A percentile compares a stretch with the other conserved stretches of the same genome.
These are phyloP conservation scores for Dryococelus australis DNA, from an alignment of 2,888 invertebrate genomes.

Conservation along the genomic window DNA sequence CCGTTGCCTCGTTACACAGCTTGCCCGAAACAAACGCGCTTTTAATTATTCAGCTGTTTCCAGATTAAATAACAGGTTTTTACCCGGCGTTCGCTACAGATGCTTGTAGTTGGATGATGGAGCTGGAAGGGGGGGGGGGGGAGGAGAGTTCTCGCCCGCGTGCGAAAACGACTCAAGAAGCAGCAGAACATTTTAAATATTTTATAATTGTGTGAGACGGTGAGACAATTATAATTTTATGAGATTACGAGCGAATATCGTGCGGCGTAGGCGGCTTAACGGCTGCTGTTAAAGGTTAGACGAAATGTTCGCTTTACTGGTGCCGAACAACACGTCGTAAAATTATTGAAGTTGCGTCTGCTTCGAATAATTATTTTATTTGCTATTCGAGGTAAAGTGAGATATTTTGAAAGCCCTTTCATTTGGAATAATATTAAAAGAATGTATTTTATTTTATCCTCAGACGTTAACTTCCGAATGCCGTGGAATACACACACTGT, in stretches of 20 bases:
- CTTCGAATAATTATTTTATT: too few species aligned
- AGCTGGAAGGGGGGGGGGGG: background rate
- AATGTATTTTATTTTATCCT: too few species aligned
- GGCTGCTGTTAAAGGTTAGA: background rate
- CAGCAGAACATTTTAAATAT: background rate
- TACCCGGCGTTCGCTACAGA: background rate
- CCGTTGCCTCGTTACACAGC: constrained; percentile 1
- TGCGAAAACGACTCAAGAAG: background rate
- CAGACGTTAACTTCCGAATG: too few species aligned
- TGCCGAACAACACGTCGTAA: too few species aligned
- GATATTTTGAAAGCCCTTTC: too few species aligned
- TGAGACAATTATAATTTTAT: background rate
- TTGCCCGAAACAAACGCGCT: constrained; percentile 36
- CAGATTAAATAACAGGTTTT: constrained; percentile 34
- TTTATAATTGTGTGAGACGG: background rate
- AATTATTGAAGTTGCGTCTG: too few species aligned
- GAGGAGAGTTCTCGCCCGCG: too few species aligned
- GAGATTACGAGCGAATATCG: background rate
- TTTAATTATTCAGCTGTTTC: constrained; percentile 36
- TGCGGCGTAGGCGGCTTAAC: background rate
- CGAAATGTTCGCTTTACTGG: too few species aligned
- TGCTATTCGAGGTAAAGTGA: too few species aligned
- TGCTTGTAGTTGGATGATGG: too few species aligned
- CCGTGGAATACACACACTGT: too few species aligned
- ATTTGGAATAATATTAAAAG: too few species aligned